Conservation (phyloP, 2,113 vertebrate genomes). For the Acanthisitta chloris region DNA sequence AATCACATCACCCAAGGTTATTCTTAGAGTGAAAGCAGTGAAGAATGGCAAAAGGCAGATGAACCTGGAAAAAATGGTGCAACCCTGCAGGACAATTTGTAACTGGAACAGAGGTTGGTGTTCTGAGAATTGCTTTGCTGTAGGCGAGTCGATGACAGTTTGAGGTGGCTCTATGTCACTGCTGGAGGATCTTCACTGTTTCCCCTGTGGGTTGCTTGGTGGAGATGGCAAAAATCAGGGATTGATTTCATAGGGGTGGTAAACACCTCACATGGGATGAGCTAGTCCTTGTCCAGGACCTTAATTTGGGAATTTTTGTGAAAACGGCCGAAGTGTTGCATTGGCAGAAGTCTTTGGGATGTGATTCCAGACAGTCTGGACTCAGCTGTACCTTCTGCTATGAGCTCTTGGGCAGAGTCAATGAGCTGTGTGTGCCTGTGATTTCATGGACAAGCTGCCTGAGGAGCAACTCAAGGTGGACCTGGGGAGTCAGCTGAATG, state of each 20-base stretch:
- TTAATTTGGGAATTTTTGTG: not conserved
- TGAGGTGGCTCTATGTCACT: not conserved
- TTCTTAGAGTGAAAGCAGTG: not conserved
- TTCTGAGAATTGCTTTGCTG: not conserved
- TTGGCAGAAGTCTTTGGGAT: not conserved
- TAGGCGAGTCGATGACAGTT: not conserved
- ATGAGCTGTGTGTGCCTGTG: not conserved
- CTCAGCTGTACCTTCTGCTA: not conserved
- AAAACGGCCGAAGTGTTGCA: not conserved
- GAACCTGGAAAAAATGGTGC: not conserved
- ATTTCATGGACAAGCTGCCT: not conserved
- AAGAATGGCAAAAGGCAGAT: not conserved
- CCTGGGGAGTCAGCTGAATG: accelerated
- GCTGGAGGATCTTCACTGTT: not conserved
- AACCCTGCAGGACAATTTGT: not conserved
- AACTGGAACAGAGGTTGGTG: not conserved
- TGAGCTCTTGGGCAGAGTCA: not conserved
- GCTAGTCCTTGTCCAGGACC: not conserved
- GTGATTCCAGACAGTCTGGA: accelerated
- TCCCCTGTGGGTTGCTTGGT: not conserved
- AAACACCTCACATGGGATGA: not conserved
- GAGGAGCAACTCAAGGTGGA: not conserved
- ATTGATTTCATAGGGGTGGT: accelerated
- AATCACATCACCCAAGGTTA: accelerated
- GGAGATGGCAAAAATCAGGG: not conserved